Conservation (phyloP, 2,888 invertebrate species). For the Anthophora plumipes region DNA sequence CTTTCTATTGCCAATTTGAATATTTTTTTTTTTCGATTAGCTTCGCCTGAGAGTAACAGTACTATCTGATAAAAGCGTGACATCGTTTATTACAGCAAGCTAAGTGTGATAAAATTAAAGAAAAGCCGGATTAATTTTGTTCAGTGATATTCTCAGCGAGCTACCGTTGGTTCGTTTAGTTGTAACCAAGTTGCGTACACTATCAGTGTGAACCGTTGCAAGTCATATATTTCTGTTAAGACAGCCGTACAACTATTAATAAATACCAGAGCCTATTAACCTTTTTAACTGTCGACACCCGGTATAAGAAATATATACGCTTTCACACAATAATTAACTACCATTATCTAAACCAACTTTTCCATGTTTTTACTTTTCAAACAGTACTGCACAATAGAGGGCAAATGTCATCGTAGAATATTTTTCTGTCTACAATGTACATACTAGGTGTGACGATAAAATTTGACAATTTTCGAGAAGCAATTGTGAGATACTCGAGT, state of each 20-base stretch:
- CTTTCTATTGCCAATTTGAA: too few species aligned
- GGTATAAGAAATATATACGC: constrained; percentile 23
- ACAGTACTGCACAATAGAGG: not conserved
- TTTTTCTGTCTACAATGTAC: too few species aligned
- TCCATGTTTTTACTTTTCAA: not conserved
- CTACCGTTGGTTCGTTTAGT: not conserved
- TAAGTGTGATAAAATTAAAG: not conserved
- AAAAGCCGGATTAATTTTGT: not conserved
- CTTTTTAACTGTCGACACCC: constrained; percentile 25
- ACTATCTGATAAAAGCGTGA: too few species aligned
- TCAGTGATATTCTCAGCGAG: not conserved
- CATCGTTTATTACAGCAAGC: too few species aligned
- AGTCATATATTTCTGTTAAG: constrained; percentile 70
- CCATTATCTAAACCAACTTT: not conserved
- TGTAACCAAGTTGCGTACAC: not conserved
- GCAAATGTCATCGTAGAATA: too few species aligned
- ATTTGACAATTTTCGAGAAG: too few species aligned
- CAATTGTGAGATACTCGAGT: too few species aligned
- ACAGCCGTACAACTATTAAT: constrained; percentile 68
- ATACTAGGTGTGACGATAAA: too few species aligned
- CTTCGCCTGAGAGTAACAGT: too few species aligned
- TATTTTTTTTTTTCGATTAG: too few species aligned
- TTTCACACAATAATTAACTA: constrained; percentile 45
- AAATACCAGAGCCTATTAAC: constrained; percentile 73
- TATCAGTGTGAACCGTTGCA: constrained; percentile 51